A percentile compares a stretch with the other conserved stretches of the same genome.
Conservation (phyloP, 2,113 vertebrate species). For the Alethe castanea region DNA sequence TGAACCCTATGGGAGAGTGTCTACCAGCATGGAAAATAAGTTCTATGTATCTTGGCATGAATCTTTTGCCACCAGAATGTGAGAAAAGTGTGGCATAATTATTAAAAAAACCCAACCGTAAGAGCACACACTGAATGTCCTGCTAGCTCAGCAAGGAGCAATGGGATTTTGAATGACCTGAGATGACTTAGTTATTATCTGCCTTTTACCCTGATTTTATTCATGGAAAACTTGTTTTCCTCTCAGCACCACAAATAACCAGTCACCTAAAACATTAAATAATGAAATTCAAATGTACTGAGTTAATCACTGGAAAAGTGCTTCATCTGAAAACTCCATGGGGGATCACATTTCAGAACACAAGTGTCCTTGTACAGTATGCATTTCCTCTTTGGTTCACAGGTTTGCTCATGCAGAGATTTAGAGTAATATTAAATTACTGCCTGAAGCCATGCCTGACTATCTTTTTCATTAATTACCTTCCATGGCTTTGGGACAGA, state of each 20-base stretch:
- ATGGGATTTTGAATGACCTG: background rate
- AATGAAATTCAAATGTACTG: constrained; percentile 52
- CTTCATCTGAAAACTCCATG: constrained; percentile 19
- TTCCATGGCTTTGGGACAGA: constrained; percentile 58
- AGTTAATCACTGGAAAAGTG: constrained; percentile 62
- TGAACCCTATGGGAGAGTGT: background rate
- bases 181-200: background rate
- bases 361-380: constrained; percentile 51
- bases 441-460: constrained; percentile 54
- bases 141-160: background rate
- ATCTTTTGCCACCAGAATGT: background rate
- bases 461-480: constrained; percentile 65
- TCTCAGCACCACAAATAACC: constrained; percentile 30
- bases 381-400: constrained; percentile 55
- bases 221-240: constrained; percentile 46
- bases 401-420: constrained; percentile 50
- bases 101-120: accelerated
- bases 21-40: background rate
- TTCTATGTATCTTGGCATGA: background rate
- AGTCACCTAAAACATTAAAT: constrained; percentile 55
- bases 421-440: constrained; percentile 61
- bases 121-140: background rate
- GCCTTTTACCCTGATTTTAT: constrained; percentile 35
- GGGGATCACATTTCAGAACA: constrained; percentile 56
- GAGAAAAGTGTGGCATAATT: background rate